Evolutionary conservation across 2,797 vertebrate species (phyloP), one percentile per base, ranked within the genome.

Genomic region (Melanotaenia nigrans): DNA sequence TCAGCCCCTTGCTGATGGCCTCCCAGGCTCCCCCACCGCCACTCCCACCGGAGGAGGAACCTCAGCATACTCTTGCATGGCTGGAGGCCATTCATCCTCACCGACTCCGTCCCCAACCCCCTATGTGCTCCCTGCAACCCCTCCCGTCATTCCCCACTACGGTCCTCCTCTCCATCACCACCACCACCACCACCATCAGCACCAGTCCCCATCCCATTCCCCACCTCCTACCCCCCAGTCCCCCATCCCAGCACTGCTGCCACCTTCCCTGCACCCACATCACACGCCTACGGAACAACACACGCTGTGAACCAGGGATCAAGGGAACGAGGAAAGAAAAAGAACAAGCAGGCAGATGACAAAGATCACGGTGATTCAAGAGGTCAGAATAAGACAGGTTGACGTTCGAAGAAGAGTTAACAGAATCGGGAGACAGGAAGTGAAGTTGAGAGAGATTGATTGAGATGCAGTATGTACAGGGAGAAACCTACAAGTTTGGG

Each of bases 201-300:
- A 94, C 47, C 95, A 95, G 0, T 96, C 97, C 0, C 97, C 96
- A 0, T 95, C 96, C 4, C 95, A 93, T 81, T 96, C 96, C 0
- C 96, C 97, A 0, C 96, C 96, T 0, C 85, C 93, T 0, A 96
- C 96, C 0, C 96, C 96, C 0, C 96, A 96, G 89, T 96, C 96
- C 11, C 95, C 96, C 0, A 77, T 96, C 76, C 95, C 95, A 38
- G 90, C 94, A 4, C 92, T 95, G 62, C 89, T 96, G 66, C 93
- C 95, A 0, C 79, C 94, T 20, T 84, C 91, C 20, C 93, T 95
- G 85, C 96, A 95, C 84, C 90, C 93, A 18, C 94, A 93, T 49
- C 93, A 92, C 80, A 73, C 96, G 18, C 95, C 95, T 0, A 90
- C 96, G 0, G 96, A 97, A 87, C 96, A 96, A 92, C 95, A 95